Evolutionary conservation across 1,140 invertebrate genomes (phyloP).

Genomic region (Heliconius congener): DNA sequence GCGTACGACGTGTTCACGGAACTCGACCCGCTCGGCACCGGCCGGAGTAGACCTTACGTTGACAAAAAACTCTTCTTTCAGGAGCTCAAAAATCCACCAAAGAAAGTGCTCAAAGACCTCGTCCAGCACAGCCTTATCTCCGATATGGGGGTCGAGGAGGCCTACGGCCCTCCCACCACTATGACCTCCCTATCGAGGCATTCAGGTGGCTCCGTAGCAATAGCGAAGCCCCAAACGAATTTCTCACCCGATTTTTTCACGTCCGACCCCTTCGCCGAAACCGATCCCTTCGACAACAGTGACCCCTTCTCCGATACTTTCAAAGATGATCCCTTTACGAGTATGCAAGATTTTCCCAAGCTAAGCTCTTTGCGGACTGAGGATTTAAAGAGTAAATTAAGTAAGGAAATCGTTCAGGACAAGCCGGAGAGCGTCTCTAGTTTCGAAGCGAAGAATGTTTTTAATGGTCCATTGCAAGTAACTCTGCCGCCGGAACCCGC

Average conservation of each 20-base stretch:
- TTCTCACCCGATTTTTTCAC: constrained; percentile 67
- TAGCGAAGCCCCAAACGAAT: constrained; percentile 61
- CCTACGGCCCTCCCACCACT: constrained; percentile 68
- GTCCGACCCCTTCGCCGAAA: constrained; percentile 86
- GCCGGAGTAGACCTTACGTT: constrained; percentile 93
- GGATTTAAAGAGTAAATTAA: constrained; percentile 52
- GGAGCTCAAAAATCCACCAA: constrained; percentile 95
- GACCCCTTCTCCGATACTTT: constrained; percentile 84
- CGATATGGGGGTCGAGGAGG: constrained; percentile 62
- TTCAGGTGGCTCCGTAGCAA: constrained; percentile 76
- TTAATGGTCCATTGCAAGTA: constrained; percentile 85
- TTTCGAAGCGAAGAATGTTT: constrained; percentile 56
- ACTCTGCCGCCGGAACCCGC: constrained; percentile 84
- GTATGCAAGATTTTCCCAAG: constrained; percentile 73
- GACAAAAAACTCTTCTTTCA: constrained; percentile 98
- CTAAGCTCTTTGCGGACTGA: constrained; percentile 51
- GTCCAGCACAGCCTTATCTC: constrained; percentile 75
- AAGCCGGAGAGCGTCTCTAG: constrained; percentile 42
- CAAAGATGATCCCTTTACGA: constrained; percentile 84
- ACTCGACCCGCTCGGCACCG: constrained; percentile 94
- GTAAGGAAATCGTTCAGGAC: constrained; percentile 45
- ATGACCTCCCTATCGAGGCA: constrained; percentile 77
- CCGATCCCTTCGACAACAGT: constrained; percentile 86
- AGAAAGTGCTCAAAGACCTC: constrained; percentile 93
- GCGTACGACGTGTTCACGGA: constrained; percentile 93